Evolutionary conservation across 1,140 invertebrate species (phyloP).

Genomic region (Daktulosphaira vitifoliae): DNA sequence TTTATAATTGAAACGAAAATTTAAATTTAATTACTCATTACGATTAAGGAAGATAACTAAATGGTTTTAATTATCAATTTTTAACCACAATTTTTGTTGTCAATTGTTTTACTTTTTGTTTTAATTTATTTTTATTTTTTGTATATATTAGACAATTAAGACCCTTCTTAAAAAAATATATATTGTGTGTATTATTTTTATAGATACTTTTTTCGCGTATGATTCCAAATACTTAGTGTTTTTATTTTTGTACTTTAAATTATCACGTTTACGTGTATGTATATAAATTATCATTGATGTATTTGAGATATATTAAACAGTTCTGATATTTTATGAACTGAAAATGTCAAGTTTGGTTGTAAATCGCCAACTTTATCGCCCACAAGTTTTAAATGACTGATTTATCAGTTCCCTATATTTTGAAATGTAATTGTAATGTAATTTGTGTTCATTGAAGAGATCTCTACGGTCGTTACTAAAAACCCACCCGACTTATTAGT

Average conservation of each 20-base stretch:
- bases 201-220: slow-evolving; percentile 15
- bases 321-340: too few relatives aligned
- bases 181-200: slow-evolving; percentile 15
- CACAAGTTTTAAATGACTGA: background rate
- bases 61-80: slow-evolving; percentile 21
- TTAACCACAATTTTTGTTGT: slow-evolving; percentile 31
- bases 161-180: background rate
- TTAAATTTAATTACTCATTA: slow-evolving; percentile 10
- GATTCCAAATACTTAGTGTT: slow-evolving; percentile 19
- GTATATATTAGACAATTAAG: slow-evolving; percentile 1
- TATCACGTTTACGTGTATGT: background rate
- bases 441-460: slow-evolving; percentile 30
- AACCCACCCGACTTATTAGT: slow-evolving; percentile 19
- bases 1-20: too few relatives aligned
- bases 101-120: slow-evolving; percentile 28
- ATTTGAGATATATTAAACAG: background rate
- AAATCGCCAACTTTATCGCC: slow-evolving; percentile 18
- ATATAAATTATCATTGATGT: background rate
- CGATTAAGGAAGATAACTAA: background rate
- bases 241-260: slow-evolving; percentile 27
- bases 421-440: slow-evolving; percentile 5
- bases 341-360: background rate
- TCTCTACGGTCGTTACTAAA: slow-evolving; percentile 19
- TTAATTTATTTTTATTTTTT: slow-evolving; percentile 3
- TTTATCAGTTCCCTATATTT: background rate